phyloP scores from a whole-genome alignment of 2,888 invertebrate species.

The Abscondita cerata region DNA sequence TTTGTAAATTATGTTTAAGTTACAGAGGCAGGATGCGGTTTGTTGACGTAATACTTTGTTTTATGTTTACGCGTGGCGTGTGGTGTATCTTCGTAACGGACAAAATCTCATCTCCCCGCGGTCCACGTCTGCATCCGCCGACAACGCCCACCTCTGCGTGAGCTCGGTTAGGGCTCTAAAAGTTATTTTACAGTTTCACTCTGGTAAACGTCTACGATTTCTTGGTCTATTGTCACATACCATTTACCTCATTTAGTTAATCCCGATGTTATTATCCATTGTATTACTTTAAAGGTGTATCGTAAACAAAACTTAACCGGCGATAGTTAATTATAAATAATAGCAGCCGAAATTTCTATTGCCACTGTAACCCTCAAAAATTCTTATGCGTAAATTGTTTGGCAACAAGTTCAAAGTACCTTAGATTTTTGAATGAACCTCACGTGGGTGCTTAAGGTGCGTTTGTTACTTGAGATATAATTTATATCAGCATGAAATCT shows the following conservation, averaged over 20 bases:
- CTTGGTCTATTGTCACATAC: conserved; percentile 9
- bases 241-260: not conserved
- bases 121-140: conserved; percentile 41
- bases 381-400: not conserved
- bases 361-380: not conserved
- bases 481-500: conserved; percentile 9
- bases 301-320: not conserved
- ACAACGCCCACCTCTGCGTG: conserved; percentile 34
- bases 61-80: conserved; percentile 33
- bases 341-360: no score
- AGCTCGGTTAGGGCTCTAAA: conserved; percentile 24
- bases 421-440: not conserved
- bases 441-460: conserved; percentile 9
- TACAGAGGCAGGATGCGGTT: conserved; percentile 26
- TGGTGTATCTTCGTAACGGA: conserved; percentile 42
- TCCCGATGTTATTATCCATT: not conserved
- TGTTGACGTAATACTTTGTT: conserved; percentile 33
- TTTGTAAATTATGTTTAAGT: conserved; percentile 1
- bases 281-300: not conserved
- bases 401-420: conserved; percentile 3
- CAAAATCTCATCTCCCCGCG: conserved; percentile 44
- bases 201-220: conserved; percentile 5
- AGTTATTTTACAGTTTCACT: conserved; percentile 25
- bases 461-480: conserved; percentile 4
- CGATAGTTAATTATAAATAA: not conserved